Conservation (phyloP, 2,797 vertebrate species). For the Scolopax bukidnonensis region DNA sequence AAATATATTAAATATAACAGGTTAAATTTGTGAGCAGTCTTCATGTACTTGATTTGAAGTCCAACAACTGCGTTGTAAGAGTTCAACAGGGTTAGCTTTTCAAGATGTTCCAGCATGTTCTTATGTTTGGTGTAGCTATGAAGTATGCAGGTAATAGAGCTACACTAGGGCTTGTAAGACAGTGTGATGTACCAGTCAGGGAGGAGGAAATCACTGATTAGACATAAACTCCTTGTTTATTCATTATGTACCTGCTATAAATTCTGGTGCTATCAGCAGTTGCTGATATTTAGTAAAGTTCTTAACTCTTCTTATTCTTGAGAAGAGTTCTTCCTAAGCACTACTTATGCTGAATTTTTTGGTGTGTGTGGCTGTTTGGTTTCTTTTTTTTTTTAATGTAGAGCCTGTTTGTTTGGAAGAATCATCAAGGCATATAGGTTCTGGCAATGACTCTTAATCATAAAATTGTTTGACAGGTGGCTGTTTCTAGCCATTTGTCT, state of each 20-base stretch:
- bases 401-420: neutral
- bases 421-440: neutral
- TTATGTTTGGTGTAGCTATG: neutral
- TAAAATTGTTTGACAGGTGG: neutral
- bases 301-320: neutral
- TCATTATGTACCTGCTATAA: neutral
- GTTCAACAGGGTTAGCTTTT: neutral
- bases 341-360: neutral
- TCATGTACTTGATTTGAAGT: neutral
- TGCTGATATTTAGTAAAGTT: neutral
- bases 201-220: neutral
- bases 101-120: neutral
- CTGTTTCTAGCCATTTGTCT: neutral
- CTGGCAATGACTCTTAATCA: neutral
- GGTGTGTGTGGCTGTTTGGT: no score
- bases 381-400: neutral
- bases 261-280: neutral
- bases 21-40: neutral
- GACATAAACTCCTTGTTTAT: neutral
- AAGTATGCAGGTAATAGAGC: neutral
- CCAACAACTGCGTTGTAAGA: fast-evolving
- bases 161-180: neutral
- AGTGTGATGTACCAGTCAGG: neutral
- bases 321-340: neutral
- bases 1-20: neutral